Percentiles rank a stretch among this genome's conserved stretches.
These are phyloP conservation scores for Colletes gigas DNA, from an alignment of 1,140 invertebrate genomes.

Conservation along the genomic window DNA sequence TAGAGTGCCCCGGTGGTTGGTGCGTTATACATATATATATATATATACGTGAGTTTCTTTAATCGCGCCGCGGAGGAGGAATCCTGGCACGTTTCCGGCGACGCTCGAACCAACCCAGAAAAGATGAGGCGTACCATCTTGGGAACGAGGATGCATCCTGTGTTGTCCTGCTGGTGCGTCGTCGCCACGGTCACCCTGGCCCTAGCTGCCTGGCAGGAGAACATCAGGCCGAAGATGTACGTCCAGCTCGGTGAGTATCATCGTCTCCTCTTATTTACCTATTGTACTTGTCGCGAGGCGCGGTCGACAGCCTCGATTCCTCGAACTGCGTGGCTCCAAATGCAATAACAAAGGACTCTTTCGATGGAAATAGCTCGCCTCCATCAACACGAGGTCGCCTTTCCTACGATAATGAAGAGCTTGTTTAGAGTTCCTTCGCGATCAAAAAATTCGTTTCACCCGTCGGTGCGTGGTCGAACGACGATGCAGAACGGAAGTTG, in stretches of 20 bases:
- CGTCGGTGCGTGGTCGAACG: conserved; percentile 24
- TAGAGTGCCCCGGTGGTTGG: conserved; percentile 49
- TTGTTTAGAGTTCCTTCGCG: too few species aligned
- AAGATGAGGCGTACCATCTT: conserved; percentile 63
- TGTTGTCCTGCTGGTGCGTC: conserved; percentile 65
- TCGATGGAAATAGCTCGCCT: too few species aligned
- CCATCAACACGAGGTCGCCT: too few species aligned
- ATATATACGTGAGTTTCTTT: conserved; percentile 31
- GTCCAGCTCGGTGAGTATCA: conserved; percentile 90
- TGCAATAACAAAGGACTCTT: conserved; percentile 2
- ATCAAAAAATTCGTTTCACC: too few species aligned
- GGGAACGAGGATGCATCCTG: conserved; percentile 55
- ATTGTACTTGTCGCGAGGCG: background rate
- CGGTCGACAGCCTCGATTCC: too few species aligned
- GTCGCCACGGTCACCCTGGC: conserved; percentile 67
- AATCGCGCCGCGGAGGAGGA: conserved; percentile 38
- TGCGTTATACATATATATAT: conserved; percentile 7
- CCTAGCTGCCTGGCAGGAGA: conserved; percentile 89
- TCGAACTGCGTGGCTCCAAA: too few species aligned
- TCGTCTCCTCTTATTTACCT: background rate
- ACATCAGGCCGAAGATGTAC: conserved; percentile 92
- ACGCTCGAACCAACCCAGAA: conserved; percentile 42
- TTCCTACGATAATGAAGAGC: too few species aligned
- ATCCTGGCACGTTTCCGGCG: conserved; percentile 56
- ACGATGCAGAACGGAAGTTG: conserved; percentile 45